Conservation (phyloP, 2,888 invertebrate genomes). For the Stenodema calcarata region DNA sequence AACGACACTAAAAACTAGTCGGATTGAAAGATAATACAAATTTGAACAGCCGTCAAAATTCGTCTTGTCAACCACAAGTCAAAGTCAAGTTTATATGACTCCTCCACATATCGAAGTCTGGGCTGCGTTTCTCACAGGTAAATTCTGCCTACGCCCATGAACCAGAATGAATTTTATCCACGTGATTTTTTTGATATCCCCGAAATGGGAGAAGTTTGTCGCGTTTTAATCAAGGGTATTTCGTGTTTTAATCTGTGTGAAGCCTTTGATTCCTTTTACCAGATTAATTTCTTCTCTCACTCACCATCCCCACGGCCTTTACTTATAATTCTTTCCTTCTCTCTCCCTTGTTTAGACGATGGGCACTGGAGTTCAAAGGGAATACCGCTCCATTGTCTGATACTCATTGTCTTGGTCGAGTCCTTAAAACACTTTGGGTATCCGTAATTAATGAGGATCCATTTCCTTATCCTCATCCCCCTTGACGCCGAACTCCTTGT, state of each 20-base stretch:
- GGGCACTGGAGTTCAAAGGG: background rate
- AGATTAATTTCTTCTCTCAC: background rate
- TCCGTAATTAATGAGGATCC: background rate
- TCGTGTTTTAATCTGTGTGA: background rate
- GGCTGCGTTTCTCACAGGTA: too few relatives aligned
- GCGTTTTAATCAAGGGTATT: background rate
- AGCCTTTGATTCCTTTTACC: background rate
- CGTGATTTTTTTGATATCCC: too few relatives aligned
- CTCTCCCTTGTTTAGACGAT: background rate
- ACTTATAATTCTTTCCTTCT: background rate
- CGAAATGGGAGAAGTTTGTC: background rate
- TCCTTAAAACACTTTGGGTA: background rate
- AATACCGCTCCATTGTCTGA: background rate
- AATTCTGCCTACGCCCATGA: too few relatives aligned
- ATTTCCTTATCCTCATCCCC: background rate
- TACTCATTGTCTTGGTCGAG: background rate
- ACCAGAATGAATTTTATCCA: too few relatives aligned
- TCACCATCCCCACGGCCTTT: background rate
- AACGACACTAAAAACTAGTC: too few relatives aligned
- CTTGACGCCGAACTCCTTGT: background rate
- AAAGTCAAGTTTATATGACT: too few relatives aligned
- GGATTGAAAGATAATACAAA: too few relatives aligned
- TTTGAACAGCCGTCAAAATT: too few relatives aligned
- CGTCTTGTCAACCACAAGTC: too few relatives aligned
- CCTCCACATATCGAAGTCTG: too few relatives aligned